Evolutionary conservation across 1,140 invertebrate species (phyloP), one percentile per base, ranked within the genome.

Genomic region (Drosophila littoralis): DNA sequence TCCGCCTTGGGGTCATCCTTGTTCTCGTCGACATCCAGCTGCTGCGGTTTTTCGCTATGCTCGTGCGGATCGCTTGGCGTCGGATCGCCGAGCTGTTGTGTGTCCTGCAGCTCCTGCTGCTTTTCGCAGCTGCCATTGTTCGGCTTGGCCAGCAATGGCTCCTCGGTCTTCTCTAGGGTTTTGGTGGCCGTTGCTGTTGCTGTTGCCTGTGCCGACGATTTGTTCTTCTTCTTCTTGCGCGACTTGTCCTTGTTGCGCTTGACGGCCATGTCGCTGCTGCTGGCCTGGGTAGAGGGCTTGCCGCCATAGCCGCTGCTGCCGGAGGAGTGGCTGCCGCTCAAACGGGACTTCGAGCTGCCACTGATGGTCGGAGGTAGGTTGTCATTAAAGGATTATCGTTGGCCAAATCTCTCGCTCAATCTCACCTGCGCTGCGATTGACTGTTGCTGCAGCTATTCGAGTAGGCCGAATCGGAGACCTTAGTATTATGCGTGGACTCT

Each of bases 281-380:
- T 94, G 61, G 89, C 92, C 79, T 94, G 93, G 55, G 94, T 93
- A 3, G 94, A 94, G 61, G 94, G 93, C 79, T 94, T 94, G 6
- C 95, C 95, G 45, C 95, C 94, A 93, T 96, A 97, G 28, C 96
- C 96, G 90, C 96, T 97, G 92, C 96, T 96, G 59, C 95, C 94
- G 71, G 95, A 96, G 0, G 96, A 96, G 80, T 95, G 94, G 82
- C 95, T 96, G 13, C 94, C 95, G 75, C 95, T 97, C 74, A 96
- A 94, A 4, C 94, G 94, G 12, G 96, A 96, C 83, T 96, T 96
- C 8, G 96, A 96, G 90, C 96, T 96, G 48, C 94, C 95, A 90
- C 96, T 96, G 80, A 6, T 1, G 4, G 1, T 6, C 1, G 2
- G 1, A 6, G 2, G 1, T 10, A 9, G 1, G 10, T 40, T 40